phyloP scores from a whole-genome alignment of 2,888 invertebrate species.

The Liodrosophila aerea region DNA sequence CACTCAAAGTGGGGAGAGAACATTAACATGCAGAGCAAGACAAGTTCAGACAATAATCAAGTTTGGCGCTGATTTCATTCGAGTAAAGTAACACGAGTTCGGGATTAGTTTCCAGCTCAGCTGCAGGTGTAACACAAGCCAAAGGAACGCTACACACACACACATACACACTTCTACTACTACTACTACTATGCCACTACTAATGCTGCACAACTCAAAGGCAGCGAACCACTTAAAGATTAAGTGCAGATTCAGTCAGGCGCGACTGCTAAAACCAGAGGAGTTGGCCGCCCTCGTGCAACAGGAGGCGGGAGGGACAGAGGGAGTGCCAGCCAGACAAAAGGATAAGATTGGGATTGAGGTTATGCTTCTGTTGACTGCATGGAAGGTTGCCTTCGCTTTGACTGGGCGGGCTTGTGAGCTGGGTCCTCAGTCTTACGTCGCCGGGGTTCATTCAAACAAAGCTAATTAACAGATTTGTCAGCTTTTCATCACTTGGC shows the following conservation, averaged over 20 bases:
- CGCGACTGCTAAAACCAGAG: conserved; percentile 48
- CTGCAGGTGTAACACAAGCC: conserved; percentile 24
- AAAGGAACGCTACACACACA: background rate
- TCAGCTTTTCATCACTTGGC: conserved; percentile 74
- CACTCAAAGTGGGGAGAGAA: conserved; percentile 1
- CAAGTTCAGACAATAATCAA: conserved; percentile 62
- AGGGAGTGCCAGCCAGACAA: conserved; percentile 27
- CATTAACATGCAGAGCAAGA: conserved; percentile 64
- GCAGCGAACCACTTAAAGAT: conserved; percentile 76
- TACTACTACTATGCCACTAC: no score
- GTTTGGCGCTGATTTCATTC: conserved; percentile 68
- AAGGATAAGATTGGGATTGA: conserved; percentile 30
- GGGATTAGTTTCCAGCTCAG: conserved; percentile 64
- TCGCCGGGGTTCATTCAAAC: conserved; percentile 61
- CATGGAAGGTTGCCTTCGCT: conserved; percentile 23
- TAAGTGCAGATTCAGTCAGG: conserved; percentile 73
- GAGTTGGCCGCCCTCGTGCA: conserved; percentile 3
- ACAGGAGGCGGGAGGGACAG: background rate
- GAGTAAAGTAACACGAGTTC: conserved; percentile 63
- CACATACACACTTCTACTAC: no score
- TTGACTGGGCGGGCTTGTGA: background rate
- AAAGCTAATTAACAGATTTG: conserved; percentile 79
- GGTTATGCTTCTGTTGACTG: conserved; percentile 13
- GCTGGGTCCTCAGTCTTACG: conserved; percentile 3
- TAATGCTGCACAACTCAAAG: conserved; percentile 63